A percentile compares a stretch with the other conserved stretches of the same genome.
phyloP scores from a whole-genome alignment of 2,113 vertebrate species.

The Delphinus delphis region DNA sequence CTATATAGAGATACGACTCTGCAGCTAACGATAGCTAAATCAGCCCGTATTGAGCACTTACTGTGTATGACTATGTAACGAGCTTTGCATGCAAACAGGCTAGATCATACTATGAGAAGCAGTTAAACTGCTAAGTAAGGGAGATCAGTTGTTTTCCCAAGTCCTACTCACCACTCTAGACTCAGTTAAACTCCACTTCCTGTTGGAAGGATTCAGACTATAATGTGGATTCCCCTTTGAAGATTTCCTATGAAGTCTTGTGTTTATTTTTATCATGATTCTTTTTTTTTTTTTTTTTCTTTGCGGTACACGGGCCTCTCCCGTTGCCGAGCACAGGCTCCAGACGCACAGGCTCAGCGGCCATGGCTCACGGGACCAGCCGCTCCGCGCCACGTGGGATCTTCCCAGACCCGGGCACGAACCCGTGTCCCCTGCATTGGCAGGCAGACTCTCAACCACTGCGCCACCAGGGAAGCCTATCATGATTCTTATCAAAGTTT shows the following conservation, averaged over 20 bases:
- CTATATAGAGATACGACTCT: background rate
- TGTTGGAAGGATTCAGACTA: background rate
- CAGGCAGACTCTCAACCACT: too few relatives aligned
- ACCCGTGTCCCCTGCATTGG: too few relatives aligned
- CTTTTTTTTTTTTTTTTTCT: background rate
- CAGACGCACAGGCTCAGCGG: too few relatives aligned
- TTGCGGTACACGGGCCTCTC: too few relatives aligned
- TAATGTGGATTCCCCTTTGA: background rate
- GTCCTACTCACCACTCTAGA: background rate
- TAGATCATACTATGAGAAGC: background rate
- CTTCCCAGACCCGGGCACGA: too few relatives aligned
- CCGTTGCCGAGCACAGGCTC: too few relatives aligned
- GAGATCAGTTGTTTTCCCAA: background rate
- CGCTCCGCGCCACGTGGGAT: too few relatives aligned
- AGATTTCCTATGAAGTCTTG: background rate
- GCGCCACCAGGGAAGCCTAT: background rate
- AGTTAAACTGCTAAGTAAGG: background rate
- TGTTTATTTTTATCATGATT: constrained; percentile 4
- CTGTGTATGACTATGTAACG: background rate
- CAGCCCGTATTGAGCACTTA: background rate
- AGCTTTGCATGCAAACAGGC: background rate
- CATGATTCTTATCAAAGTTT: constrained; percentile 4
- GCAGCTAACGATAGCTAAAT: background rate
- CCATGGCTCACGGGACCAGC: too few relatives aligned
- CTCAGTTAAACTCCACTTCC: background rate